Evolutionary conservation across 2,888 invertebrate genomes (phyloP), one percentile per base, ranked within the genome.

Genomic region (Athalia circularis): DNA sequence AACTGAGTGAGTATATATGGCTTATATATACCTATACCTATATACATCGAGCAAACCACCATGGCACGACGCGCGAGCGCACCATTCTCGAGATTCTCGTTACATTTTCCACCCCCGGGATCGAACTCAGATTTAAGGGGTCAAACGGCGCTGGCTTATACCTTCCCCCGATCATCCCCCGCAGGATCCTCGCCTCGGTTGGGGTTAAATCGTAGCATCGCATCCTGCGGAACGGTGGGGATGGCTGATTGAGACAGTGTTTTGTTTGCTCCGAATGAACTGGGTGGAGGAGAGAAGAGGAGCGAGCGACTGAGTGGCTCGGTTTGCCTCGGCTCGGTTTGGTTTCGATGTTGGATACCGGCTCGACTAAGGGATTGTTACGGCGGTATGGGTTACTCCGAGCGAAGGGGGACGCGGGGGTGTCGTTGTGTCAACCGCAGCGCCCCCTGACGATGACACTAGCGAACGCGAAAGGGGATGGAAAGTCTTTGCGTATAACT

Each of bases 401-500:
- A 29, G 29, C 29, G 7, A n/a, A n/a, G 29, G 8, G 62, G 62
- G 0, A n/a, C 4, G 62, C 13, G 62, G 8, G 80, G 86, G 88
- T 89, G 89, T 89, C 88, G 87, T 88, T 88, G 88, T 89, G 90
- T 89, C 90, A 90, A 88, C 88, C 88, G 81, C 89, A 90, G 89
- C 86, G 87, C 88, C 90, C 89, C 88, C 89, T 89, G 90, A 88
- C 88, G 88, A 90, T 90, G 90, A 90, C 90, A 89, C 87, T 86
- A 86, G 83, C 86, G 85, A 86, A 89, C 89, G 88, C 85, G 88
- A 87, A 89, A 89, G 88, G 89, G 90, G 90, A 83, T 81, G 75
- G 83, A 82, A 83, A 83, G 82, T 82, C 76, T 79, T 59, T 57
- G 85, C 84, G 86, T 84, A 84, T 85, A 87, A 86, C 86, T 86